These are phyloP conservation scores for Nibea albiflora DNA, from an alignment of 2,113 vertebrate genomes.

Conservation along the genomic window DNA sequence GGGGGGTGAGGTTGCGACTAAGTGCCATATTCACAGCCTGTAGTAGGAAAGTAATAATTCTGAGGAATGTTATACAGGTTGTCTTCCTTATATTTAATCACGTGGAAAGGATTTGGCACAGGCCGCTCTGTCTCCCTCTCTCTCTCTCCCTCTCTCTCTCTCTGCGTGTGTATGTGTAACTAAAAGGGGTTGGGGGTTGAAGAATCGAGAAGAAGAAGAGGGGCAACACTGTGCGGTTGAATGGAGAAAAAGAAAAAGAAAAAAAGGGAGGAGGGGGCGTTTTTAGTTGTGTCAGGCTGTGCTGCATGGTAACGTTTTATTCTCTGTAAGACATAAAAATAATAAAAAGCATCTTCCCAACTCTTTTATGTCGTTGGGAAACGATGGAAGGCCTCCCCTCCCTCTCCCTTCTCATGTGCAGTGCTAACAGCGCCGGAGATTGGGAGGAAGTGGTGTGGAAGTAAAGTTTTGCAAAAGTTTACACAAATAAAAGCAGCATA, in stretches of 20 bases:
- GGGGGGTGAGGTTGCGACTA: constrained; percentile 29
- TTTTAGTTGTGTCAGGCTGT: constrained; percentile 49
- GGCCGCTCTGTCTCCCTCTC: constrained; percentile 16
- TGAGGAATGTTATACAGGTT: constrained; percentile 75
- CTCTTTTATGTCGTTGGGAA: constrained; percentile 59
- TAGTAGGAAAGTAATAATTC: constrained; percentile 65
- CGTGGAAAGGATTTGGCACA: constrained; percentile 78
- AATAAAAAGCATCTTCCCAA: constrained; percentile 46
- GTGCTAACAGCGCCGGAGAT: constrained; percentile 7
- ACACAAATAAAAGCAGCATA: constrained; percentile 13
- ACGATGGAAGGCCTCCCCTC: constrained; percentile 22
- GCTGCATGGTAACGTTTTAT: constrained; percentile 61
- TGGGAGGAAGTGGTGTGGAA: constrained; percentile 33
- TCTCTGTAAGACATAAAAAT: constrained; percentile 40
- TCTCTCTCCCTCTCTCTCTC: background rate
- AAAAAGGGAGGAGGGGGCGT: background rate
- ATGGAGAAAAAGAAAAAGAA: constrained; percentile 54
- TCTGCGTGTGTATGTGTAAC: constrained; percentile 18
- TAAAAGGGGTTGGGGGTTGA: constrained; percentile 48
- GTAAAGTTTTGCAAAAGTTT: constrained; percentile 45
- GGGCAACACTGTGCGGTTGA: constrained; percentile 55
- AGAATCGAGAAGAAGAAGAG: constrained; percentile 52
- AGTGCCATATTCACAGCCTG: constrained; percentile 53
- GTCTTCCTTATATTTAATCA: constrained; percentile 81
- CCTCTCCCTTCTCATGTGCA: background rate